A percentile compares a stretch with the other conserved stretches of the same genome.
Conservation (phyloP, 2,797 vertebrate species). For the Crossoptilon crossoptilon region DNA sequence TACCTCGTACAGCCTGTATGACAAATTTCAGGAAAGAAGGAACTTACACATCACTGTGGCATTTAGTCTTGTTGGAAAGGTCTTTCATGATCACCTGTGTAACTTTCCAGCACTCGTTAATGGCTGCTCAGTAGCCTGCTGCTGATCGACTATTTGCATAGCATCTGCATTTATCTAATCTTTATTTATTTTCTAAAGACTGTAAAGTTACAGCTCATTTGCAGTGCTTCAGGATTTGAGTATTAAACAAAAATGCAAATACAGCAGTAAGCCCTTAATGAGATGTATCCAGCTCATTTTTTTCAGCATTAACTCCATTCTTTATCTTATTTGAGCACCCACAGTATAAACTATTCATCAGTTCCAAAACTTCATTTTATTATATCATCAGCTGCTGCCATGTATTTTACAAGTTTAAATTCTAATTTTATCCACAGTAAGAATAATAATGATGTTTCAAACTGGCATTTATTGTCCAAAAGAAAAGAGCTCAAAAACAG, state of each 20-base stretch:
- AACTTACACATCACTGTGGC: conserved; percentile 49
- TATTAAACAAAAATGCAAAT: conserved; percentile 79
- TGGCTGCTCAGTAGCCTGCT: conserved; percentile 59
- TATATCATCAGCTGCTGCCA: conserved; percentile 5
- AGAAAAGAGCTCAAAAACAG: neutral
- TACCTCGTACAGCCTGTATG: conserved; percentile 16
- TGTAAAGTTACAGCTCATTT: conserved; percentile 78
- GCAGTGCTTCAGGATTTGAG: conserved; percentile 70
- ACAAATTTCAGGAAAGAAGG: conserved; percentile 66
- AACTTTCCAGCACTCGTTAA: conserved; percentile 57
- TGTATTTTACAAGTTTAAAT: conserved; percentile 38
- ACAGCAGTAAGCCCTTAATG: conserved; percentile 74
- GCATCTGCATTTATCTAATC: conserved; percentile 71
- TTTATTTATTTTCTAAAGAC: conserved; percentile 74
- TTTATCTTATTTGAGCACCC: conserved; percentile 56
- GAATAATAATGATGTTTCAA: neutral
- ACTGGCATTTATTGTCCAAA: neutral
- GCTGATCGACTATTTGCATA: conserved; percentile 65
- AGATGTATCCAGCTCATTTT: conserved; percentile 75
- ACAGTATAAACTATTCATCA: conserved; percentile 25
- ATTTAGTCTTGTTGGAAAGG: conserved; percentile 42
- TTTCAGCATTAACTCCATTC: conserved; percentile 73
- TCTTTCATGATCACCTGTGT: conserved; percentile 53
- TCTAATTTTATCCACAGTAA: conserved; percentile 15
- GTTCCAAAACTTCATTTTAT: conserved; percentile 68